Evolutionary conservation across 2,113 vertebrate genomes (phyloP), one percentile per base, ranked within the genome.

Genomic region (Gymnogyps californianus): DNA sequence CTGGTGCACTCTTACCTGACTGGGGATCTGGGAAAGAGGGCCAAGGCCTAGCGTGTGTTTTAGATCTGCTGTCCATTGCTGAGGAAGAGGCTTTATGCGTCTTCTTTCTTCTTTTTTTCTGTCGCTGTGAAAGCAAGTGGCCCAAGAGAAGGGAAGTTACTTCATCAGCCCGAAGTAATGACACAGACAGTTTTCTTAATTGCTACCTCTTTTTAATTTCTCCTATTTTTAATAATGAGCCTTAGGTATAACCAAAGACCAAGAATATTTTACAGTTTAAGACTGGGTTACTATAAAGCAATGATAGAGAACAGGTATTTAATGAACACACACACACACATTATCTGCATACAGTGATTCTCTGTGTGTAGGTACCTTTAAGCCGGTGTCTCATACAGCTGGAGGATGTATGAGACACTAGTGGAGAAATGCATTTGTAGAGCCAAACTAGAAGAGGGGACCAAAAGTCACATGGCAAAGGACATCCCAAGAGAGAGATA

Each of bases 91-190:
- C 90, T 94, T 98, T 98, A 51, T 75, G 96, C 2, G 83, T 70
- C 83, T 98, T 98, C 97, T 98, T 99, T 89, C 98, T 99, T 87
- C 97, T 98, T 98, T 98, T 99, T 94, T 98, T 98, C 89, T 97
- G 98, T 65, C 98, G 98, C 96, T 97, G 93, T 90, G 79, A 96
- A 97, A 94, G 59, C 75, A 84, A 82, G 29, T 11, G 44, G 66
- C 32, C 36, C 83, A 47, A 61, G 51, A 82, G 42, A 92, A 94
- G 22, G 20, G 17, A 88, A 83, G 10, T 78, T 34, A 77, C 16
- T 83, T 88, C 42, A 69, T n/a, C 57, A 86, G 44, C 26, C 32
- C 81, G 51, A 83, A 89, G 32, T 13, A 82, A 82, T 4, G 13
- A 69, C 22, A 55, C 29, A 70, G 10, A 22, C 10, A 25, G 2